phyloP scores from a whole-genome alignment of 2,888 invertebrate genomes.

The Plutella xylostella region DNA sequence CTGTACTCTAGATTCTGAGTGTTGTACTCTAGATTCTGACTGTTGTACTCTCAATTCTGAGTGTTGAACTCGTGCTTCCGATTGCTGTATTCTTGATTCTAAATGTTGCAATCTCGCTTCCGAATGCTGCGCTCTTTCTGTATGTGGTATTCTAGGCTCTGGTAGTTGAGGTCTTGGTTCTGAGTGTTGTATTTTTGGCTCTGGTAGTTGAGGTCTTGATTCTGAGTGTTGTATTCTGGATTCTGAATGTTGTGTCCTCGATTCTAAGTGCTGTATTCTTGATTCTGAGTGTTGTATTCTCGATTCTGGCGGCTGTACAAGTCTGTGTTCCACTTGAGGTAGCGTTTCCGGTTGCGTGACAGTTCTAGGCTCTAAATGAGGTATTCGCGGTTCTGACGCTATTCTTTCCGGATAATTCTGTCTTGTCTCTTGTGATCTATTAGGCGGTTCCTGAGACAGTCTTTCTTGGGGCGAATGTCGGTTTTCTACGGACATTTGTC shows the following conservation, averaged over 20 bases:
- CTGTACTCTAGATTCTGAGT: background rate
- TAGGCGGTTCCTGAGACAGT: background rate
- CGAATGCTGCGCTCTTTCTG: background rate
- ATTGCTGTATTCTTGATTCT: background rate
- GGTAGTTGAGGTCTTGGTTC: background rate
- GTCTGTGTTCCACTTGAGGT: background rate
- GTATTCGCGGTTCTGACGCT: no score
- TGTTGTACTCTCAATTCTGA: background rate
- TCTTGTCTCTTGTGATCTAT: background rate
- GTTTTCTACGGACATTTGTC: constrained; percentile 8
- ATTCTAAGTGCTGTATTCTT: background rate
- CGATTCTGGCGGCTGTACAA: background rate
- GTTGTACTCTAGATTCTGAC: background rate
- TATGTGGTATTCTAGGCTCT: background rate
- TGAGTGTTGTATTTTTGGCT: background rate
- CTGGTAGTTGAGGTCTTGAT: background rate
- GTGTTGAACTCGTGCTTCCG: background rate
- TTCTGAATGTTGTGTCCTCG: background rate
- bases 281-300: background rate
- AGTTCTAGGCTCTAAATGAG: background rate
- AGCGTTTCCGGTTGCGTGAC: background rate
- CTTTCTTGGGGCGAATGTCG: constrained; percentile 11
- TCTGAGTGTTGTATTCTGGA: background rate
- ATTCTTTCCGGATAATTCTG: no score
- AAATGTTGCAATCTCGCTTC: background rate